A percentile compares a stretch with the other conserved stretches of the same genome.
These are phyloP conservation scores for Myrmecophaga tridactyla DNA, from an alignment of 2,113 vertebrate genomes.

Conservation along the genomic window DNA sequence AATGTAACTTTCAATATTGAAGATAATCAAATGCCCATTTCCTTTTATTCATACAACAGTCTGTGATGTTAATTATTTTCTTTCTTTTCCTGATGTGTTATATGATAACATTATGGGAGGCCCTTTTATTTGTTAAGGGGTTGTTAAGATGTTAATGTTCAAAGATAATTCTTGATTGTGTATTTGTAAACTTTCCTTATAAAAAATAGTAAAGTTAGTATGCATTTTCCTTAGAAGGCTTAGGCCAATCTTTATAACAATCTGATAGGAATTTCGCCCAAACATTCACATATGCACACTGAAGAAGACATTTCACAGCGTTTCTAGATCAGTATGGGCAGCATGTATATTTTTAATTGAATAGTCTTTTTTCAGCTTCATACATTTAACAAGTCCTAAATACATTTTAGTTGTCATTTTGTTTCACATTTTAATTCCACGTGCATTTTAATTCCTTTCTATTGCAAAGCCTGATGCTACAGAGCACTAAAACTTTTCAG, in stretches of 20 bases:
- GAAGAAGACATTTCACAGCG: too few relatives aligned
- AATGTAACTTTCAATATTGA: background rate
- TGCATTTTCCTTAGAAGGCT: background rate
- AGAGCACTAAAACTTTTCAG: background rate
- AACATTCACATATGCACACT: too few relatives aligned
- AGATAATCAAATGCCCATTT: background rate
- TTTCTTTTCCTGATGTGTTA: background rate
- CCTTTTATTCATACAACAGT: background rate
- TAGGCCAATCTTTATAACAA: background rate
- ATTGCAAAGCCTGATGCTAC: background rate
- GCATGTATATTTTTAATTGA: background rate
- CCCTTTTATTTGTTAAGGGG: background rate
- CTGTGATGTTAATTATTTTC: background rate
- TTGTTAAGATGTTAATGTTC: conserved; percentile 55
- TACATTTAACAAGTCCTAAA: background rate
- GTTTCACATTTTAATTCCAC: background rate
- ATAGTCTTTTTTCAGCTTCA: background rate
- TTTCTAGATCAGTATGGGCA: too few relatives aligned
- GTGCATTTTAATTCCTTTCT: background rate
- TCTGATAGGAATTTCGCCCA: background rate
- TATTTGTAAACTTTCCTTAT: background rate
- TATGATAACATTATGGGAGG: background rate
- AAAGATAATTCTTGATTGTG: background rate
- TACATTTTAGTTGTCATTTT: background rate
- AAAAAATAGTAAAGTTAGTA: background rate